Base-by-base conservation (phyloP, 2,888 invertebrate species). In the Aphodius granarius region DNA sequence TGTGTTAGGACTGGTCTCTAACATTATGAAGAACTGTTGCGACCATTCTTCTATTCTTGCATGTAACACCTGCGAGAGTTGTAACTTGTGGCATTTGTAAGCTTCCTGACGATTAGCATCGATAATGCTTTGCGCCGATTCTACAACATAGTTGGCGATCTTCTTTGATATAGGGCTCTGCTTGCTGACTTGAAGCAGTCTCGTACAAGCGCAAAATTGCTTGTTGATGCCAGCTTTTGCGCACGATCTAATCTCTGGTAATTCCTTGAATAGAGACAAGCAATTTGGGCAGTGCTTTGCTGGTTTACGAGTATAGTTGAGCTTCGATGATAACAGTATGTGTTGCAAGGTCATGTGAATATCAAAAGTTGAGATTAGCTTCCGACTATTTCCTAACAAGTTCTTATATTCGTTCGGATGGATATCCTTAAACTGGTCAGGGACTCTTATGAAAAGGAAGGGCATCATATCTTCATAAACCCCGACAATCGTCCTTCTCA, bases 391-490 rank as follows among this genome's bases (percentile, higher is more conserved):
- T 0, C 87, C 82, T 63, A 87, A 86, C 18, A 94, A 83, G 63
- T 91, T 90, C 20, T 88, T 86, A 5, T 90, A 89, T 80, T 91
- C 89, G 5, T 88, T 84, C 0, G 92, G 90, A 82, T 91, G 87
- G 19, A 86, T 87, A 3, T 87, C 86, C 77, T 89, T 89, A 78
- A 94, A 91, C 87, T 89, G 89, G 9, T 88, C 85, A 0, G 95
- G 95, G 21, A 93, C 75, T 88, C 91, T 92, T 16, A 95, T 86
- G 81, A 92, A 94, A 71, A 94, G 88, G 81, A 92, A 91, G 0
- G 95, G 95, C 80, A 95, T 83, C 17, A 95, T 90, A 81, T 95
- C 94, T 83, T 95, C 96, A 81, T 94, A 91, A 89, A 93, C 95
- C 0, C 95, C 94, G 70, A 93, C 90, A 78, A 91, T 88, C 1